A percentile compares a stretch with the other conserved stretches of the same genome.
Conservation (phyloP, 2,797 vertebrate genomes). For the Lepilemur ruficaudatus region DNA sequence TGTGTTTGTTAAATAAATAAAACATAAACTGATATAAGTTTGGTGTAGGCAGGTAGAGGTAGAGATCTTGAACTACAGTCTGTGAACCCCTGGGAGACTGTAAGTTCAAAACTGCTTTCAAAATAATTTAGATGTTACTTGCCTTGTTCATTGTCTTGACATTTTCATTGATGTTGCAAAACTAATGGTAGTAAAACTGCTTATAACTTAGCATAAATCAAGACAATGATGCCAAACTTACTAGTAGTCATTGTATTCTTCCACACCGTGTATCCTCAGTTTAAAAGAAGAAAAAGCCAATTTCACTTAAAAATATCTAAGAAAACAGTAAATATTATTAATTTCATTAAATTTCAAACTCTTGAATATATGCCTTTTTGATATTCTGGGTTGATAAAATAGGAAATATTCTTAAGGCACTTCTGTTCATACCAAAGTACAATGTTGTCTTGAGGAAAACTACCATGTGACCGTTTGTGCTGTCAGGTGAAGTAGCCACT, state of each 20-base stretch:
- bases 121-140: not conserved
- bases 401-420: not conserved
- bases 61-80: not conserved
- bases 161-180: not conserved
- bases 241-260: not conserved
- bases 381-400: not conserved
- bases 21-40: not conserved
- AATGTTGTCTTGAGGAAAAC: not conserved
- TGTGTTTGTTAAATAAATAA: not conserved
- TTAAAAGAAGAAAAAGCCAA: not conserved
- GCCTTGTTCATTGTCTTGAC: not conserved
- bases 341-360: not conserved
- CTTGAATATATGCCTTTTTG: not conserved
- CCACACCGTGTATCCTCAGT: not conserved
- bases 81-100: not conserved
- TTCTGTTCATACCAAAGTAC: not conserved
- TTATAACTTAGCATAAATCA: not conserved
- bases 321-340: not conserved
- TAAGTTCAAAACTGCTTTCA: constrained; percentile 14
- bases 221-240: not conserved
- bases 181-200: not conserved
- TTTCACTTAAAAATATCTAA: constrained; percentile 17
- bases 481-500: not conserved
- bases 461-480: not conserved
- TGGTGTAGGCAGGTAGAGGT: not conserved